Conservation (phyloP, 2,113 vertebrate species). For the Colossoma macropomum region DNA sequence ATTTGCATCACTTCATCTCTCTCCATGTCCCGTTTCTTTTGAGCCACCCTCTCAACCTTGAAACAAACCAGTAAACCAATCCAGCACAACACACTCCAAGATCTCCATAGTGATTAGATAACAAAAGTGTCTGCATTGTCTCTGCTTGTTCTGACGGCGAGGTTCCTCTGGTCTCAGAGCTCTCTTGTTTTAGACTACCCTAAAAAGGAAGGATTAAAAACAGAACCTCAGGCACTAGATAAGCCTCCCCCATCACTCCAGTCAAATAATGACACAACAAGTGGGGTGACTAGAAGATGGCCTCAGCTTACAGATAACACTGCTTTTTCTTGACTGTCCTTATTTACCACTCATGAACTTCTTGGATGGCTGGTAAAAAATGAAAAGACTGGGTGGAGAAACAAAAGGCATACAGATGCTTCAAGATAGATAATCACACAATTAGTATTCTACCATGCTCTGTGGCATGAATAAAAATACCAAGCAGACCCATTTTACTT, state of each 20-base stretch:
- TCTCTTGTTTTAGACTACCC: constrained; percentile 27
- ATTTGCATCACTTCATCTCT: neutral
- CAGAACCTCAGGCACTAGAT: constrained; percentile 39
- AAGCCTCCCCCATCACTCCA: constrained; percentile 9
- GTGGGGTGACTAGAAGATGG: neutral
- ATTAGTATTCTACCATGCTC: too few species aligned
- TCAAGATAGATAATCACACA: too few species aligned
- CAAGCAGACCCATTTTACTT: too few species aligned
- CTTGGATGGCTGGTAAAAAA: too few species aligned
- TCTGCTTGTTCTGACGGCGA: constrained; percentile 37
- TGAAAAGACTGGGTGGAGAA: too few species aligned
- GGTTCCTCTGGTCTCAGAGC: constrained; percentile 25
- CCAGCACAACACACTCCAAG: constrained; percentile 59
- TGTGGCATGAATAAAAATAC: too few species aligned
- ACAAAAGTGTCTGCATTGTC: constrained; percentile 44
- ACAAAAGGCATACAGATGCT: too few species aligned
- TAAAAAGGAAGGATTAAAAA: constrained; percentile 30
- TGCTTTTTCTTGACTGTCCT: neutral
- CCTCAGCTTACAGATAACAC: neutral
- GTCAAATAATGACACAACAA: constrained; percentile 7
- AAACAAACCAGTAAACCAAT: constrained; percentile 65
- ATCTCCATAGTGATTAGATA: constrained; percentile 63
- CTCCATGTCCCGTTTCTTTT: neutral
- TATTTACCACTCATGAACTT: too few species aligned
- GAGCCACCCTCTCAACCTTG: neutral